These are phyloP conservation scores for Mirounga angustirostris DNA, from an alignment of 2,113 vertebrate genomes.

Conservation along the genomic window DNA sequence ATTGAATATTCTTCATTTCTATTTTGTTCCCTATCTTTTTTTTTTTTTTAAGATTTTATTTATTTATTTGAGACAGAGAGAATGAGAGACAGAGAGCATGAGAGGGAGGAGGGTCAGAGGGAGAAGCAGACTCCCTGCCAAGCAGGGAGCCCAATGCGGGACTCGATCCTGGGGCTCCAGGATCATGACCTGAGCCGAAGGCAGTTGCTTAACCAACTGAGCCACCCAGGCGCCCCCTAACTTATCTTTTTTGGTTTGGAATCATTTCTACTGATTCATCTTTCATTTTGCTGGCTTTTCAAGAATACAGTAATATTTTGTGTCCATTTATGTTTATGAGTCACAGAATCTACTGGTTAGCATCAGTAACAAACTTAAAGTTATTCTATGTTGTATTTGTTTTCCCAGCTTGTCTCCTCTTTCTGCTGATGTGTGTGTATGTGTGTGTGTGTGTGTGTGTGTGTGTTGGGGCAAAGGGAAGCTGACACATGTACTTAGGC, in stretches of 20 bases:
- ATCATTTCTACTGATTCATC: neutral
- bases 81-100: no score
- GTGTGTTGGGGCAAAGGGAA: neutral
- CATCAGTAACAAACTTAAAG: neutral
- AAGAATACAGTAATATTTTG: neutral
- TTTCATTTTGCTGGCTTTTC: slow-evolving; percentile 36
- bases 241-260: neutral
- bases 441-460: neutral
- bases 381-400: neutral
- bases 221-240: neutral
- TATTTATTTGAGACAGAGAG: no score
- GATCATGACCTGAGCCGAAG: no score
- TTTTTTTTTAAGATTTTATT: no score
- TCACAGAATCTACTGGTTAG: neutral
- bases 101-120: no score
- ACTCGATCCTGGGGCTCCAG: no score
- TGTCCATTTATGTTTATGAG: neutral
- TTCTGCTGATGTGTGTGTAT: neutral
- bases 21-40: neutral
- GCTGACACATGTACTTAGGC: neutral
- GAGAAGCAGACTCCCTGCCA: no score
- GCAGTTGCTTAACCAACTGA: no score
- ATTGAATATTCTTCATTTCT: neutral
- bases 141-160: no score
- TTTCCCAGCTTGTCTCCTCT: neutral